Conservation (phyloP, 1,140 invertebrate genomes). For the Gyrodactylus bullatarudis region DNA sequence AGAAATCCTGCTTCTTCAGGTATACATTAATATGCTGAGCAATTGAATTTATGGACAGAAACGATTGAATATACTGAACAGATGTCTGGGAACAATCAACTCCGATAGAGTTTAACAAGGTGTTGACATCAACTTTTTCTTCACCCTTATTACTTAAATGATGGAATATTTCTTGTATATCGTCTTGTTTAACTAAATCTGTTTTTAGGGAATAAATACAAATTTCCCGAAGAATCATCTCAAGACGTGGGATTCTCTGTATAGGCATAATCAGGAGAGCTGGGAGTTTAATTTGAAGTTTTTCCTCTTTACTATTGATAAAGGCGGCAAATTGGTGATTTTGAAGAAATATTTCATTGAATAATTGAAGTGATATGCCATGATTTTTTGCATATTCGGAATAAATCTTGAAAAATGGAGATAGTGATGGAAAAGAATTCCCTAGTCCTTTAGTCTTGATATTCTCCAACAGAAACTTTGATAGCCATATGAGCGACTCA, state of each 20-base stretch:
- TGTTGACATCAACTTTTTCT: neutral
- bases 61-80: neutral
- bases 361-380: neutral
- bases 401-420: neutral
- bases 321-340: neutral
- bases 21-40: neutral
- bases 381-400: neutral
- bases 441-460: neutral
- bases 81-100: neutral
- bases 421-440: neutral
- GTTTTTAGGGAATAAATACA: neutral
- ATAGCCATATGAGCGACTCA: neutral
- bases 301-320: neutral
- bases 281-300: neutral
- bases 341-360: neutral
- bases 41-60: neutral
- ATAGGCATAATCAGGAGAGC: neutral
- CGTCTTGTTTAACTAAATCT: neutral
- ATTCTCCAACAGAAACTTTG: neutral
- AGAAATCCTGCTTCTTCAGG: neutral
- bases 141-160: too few relatives aligned
- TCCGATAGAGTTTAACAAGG: neutral
- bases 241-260: neutral
- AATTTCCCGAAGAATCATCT: neutral
- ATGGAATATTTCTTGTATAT: neutral